Conservation (phyloP, 2,113 vertebrate genomes). For the Caracal caracal region DNA sequence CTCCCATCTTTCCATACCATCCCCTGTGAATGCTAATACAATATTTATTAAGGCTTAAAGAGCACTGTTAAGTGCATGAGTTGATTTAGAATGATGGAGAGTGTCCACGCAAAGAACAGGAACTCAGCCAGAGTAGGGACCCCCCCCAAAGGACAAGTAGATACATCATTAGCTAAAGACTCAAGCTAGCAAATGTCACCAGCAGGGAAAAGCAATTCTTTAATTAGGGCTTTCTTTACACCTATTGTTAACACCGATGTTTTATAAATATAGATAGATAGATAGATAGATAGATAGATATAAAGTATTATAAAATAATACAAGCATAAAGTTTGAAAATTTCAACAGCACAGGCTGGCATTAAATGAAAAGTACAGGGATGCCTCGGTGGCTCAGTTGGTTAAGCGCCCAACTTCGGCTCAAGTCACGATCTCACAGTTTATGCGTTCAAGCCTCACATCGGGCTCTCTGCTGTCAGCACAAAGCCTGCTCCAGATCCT, state of each 20-base stretch:
- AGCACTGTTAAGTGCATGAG: constrained; percentile 75
- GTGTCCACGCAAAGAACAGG: constrained; percentile 52
- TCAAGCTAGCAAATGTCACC: constrained; percentile 64
- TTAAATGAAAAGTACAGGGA: neutral
- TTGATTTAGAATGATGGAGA: constrained; percentile 79
- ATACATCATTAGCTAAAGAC: constrained; percentile 72
- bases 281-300: no score
- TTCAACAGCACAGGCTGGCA: neutral
- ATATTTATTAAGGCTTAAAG: constrained; percentile 81
- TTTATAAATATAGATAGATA: no score
- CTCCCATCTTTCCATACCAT: constrained; percentile 25
- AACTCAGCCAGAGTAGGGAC: constrained; percentile 60
- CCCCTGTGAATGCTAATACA: constrained; percentile 64
- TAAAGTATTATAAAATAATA: neutral
- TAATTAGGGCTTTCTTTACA: constrained; percentile 51
- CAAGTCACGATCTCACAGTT: no score
- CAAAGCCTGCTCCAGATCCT: no score
- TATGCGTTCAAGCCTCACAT: no score
- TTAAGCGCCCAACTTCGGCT: no score
- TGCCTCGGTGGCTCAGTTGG: no score
- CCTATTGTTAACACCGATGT: constrained; percentile 20
- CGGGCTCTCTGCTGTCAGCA: no score
- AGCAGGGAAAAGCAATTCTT: constrained; percentile 51
- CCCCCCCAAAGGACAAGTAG: constrained; percentile 71
- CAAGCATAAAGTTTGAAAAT: neutral